phyloP scores from a whole-genome alignment of 2,888 invertebrate species.

The Pelosia muscerda region DNA sequence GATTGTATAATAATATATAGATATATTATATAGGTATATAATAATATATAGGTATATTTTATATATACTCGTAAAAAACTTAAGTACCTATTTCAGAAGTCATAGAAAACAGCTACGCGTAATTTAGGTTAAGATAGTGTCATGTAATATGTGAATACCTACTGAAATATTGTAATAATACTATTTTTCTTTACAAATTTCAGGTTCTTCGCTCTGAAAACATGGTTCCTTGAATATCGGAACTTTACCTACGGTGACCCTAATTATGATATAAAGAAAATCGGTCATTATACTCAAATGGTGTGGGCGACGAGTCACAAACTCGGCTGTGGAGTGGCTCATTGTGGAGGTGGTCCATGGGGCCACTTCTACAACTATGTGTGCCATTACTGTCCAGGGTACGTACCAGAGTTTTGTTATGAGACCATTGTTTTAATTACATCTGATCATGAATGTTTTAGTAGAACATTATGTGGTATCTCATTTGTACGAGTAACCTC shows the following conservation, averaged over 20 bases:
- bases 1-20: not conserved
- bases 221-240: constrained; percentile 92
- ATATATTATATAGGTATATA: too few relatives aligned
- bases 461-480: too few relatives aligned
- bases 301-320: constrained; percentile 93
- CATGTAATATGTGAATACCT: not conserved
- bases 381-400: constrained; percentile 95
- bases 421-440: not conserved
- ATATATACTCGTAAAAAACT: not conserved
- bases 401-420: constrained; percentile 66
- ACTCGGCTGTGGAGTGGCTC: constrained; percentile 91
- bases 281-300: constrained; percentile 94
- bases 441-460: too few relatives aligned
- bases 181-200: constrained; percentile 32
- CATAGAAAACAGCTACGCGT: not conserved
- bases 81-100: not conserved
- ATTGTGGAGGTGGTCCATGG: constrained; percentile 89
- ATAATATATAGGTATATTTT: too few relatives aligned
- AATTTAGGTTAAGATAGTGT: not conserved
- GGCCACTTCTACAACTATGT: constrained; percentile 92
- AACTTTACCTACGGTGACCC: constrained; percentile 91
- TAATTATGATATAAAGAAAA: constrained; percentile 86
- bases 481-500: too few relatives aligned
- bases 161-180: not conserved
- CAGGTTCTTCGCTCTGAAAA: constrained; percentile 93